A percentile compares a stretch with the other conserved stretches of the same genome.
Conservation (phyloP, 2,888 invertebrate genomes). For the Drosophila infuscata region DNA sequence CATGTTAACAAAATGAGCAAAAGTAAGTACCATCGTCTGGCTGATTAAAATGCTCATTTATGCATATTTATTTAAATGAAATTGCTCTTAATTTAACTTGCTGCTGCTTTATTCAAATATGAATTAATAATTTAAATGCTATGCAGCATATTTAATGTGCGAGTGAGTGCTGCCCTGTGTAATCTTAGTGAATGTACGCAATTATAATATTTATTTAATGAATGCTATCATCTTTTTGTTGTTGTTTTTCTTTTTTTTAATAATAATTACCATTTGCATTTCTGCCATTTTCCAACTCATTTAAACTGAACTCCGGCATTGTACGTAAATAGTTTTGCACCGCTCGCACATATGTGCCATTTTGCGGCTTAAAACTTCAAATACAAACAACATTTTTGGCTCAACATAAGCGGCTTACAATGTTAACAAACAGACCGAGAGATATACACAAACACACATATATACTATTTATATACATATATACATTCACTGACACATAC, state of each 20-base stretch:
- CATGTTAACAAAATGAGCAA: constrained; percentile 33
- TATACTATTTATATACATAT: constrained; percentile 1
- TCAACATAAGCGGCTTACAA: constrained; percentile 75
- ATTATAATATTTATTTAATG: constrained; percentile 78
- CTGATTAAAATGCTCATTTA: constrained; percentile 61
- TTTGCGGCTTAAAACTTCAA: constrained; percentile 76
- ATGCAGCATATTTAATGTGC: constrained; percentile 65
- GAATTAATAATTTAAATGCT: constrained; percentile 74
- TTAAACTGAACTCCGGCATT: constrained; percentile 4
- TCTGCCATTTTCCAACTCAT: constrained; percentile 7
- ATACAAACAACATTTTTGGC: constrained; percentile 72
- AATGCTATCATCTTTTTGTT: constrained; percentile 58
- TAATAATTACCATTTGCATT: constrained; percentile 46
- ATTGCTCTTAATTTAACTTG: constrained; percentile 76
- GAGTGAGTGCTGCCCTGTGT: constrained; percentile 43
- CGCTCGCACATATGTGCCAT: constrained; percentile 53
- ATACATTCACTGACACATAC: not conserved
- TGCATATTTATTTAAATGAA: constrained; percentile 77
- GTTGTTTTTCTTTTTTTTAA: not conserved
- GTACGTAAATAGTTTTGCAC: constrained; percentile 7
- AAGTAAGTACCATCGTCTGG: constrained; percentile 31
- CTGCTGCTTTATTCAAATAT: constrained; percentile 69
- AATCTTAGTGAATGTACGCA: constrained; percentile 64
- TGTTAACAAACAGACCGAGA: constrained; percentile 57
- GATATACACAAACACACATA: not conserved